Evolutionary conservation across 2,113 vertebrate species (phyloP).

Genomic region (Pteronura brasiliensis): DNA sequence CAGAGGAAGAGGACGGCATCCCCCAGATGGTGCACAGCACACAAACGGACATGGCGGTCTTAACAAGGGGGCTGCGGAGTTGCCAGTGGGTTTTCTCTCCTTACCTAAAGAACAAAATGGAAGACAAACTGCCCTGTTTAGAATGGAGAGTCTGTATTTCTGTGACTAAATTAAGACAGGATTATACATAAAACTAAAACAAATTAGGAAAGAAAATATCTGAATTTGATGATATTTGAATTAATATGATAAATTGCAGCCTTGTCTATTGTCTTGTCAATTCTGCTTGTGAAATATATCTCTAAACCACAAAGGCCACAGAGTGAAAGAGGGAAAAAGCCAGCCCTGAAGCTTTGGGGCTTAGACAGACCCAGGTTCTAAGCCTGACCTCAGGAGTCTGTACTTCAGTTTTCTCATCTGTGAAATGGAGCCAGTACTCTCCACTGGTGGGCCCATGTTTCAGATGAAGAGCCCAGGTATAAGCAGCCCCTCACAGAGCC

Average conservation of each 20-base stretch:
- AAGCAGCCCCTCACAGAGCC: fast-evolving
- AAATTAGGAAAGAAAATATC: background rate
- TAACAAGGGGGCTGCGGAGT: background rate
- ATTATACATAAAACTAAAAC: background rate
- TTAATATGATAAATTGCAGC: background rate
- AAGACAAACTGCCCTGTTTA: background rate
- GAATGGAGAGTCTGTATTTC: background rate
- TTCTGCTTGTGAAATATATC: background rate
- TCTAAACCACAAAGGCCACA: background rate
- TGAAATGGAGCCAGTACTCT: background rate
- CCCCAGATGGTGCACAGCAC: background rate
- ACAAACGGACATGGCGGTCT: background rate
- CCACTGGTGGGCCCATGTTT: fast-evolving
- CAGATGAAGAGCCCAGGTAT: background rate
- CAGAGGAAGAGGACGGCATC: background rate
- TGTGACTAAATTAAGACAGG: background rate
- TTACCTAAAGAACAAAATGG: background rate
- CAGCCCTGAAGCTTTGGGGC: background rate
- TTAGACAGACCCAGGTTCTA: background rate
- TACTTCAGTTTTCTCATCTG: background rate
- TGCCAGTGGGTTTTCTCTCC: background rate
- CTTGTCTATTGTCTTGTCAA: background rate
- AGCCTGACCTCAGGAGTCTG: background rate
- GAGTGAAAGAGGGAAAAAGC: background rate
- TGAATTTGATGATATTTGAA: background rate